Conservation (phyloP, 2,888 invertebrate species). For the Mesorhabditis belari region DNA sequence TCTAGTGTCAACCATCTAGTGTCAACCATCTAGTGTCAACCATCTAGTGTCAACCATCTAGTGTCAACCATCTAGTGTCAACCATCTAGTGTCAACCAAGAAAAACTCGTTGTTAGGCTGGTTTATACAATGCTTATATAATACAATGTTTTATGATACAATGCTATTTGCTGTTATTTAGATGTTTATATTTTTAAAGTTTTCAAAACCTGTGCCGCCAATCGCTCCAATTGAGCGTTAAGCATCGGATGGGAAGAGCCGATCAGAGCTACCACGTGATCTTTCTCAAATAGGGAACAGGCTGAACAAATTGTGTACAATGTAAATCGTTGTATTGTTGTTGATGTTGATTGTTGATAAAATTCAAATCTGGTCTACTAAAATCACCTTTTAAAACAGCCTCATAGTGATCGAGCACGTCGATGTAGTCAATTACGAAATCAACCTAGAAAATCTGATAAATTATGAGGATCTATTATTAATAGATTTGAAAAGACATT, state of each 20-base stretch:
- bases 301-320: slow-evolving; percentile 22
- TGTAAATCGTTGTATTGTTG: background rate
- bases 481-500: background rate
- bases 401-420: slow-evolving; percentile 44
- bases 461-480: background rate
- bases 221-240: slow-evolving; percentile 39
- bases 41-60: too few species aligned
- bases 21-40: too few species aligned
- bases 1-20: too few species aligned
- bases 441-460: slow-evolving; percentile 14
- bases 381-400: slow-evolving; percentile 37
- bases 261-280: slow-evolving; percentile 41
- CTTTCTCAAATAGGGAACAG: slow-evolving; percentile 44
- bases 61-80: too few species aligned
- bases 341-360: too few species aligned
- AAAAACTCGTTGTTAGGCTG: too few species aligned
- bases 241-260: slow-evolving; percentile 41
- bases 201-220: slow-evolving; percentile 42
- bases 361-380: too few species aligned
- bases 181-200: too few species aligned
- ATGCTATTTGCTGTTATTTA: too few species aligned
- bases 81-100: too few species aligned
- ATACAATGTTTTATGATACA: too few species aligned
- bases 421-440: slow-evolving; percentile 34
- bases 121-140: too few species aligned